These are phyloP conservation scores for Pedetes capensis DNA, from an alignment of 2,113 vertebrate genomes.

Conservation along the genomic window DNA sequence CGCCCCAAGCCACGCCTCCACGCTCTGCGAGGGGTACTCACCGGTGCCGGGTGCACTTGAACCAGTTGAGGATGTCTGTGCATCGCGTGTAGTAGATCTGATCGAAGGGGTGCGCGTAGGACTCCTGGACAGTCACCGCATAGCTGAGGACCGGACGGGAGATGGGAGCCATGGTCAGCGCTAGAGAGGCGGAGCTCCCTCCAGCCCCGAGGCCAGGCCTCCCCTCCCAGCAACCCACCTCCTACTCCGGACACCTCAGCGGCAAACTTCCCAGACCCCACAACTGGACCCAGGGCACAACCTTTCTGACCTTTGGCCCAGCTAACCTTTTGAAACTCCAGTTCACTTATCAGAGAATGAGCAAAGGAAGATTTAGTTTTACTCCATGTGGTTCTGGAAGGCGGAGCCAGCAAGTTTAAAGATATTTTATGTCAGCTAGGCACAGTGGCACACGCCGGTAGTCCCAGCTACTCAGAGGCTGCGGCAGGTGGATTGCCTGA, in stretches of 20 bases:
- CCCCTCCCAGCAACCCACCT: not conserved
- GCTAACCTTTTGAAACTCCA: conserved; percentile 4
- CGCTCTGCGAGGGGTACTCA: conserved; percentile 71
- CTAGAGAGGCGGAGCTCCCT: not conserved
- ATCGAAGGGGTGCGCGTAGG: conserved; percentile 97
- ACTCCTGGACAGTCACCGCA: conserved; percentile 98
- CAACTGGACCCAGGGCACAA: not conserved
- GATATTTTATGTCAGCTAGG: not conserved
- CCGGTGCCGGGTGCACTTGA: conserved; percentile 99
- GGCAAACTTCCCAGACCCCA: not conserved
- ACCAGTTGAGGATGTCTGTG: conserved; percentile 99
- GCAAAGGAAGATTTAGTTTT: not conserved
- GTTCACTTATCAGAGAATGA: not conserved
- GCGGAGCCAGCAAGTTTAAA: not conserved
- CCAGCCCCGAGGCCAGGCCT: not conserved
- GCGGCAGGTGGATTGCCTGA: not conserved
- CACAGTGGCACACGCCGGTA: not conserved
- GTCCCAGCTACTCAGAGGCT: not conserved
- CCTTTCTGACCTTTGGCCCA: not conserved
- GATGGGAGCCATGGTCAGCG: not conserved
- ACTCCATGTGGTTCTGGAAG: not conserved
- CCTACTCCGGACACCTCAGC: not conserved
- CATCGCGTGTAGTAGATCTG: conserved; percentile 99
- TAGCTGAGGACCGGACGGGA: conserved; percentile 86
- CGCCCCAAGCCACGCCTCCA: not conserved